Conservation (phyloP, 2,113 vertebrate genomes). For the Atherinomorus stipes region DNA sequence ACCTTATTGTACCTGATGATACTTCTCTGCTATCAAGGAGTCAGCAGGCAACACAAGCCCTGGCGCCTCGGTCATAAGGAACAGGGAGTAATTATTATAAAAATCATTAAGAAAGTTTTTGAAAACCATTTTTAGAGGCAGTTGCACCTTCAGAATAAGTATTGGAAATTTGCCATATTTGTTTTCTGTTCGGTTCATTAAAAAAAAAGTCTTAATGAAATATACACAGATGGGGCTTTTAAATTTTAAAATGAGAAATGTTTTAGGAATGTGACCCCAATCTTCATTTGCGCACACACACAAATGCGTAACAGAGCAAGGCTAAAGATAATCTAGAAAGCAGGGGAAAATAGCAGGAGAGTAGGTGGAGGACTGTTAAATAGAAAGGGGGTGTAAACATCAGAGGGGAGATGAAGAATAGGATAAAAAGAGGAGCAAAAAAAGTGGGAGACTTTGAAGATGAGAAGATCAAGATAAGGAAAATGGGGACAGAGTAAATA, state of each 20-base stretch:
- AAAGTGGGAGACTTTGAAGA: slow-evolving; percentile 43
- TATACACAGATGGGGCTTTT: slow-evolving; percentile 9
- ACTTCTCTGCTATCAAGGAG: slow-evolving; percentile 36
- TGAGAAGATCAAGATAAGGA: slow-evolving; percentile 46
- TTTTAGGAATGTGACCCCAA: slow-evolving; percentile 38
- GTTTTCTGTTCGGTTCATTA: slow-evolving; percentile 7
- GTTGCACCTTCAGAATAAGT: background rate
- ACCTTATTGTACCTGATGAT: slow-evolving; percentile 29
- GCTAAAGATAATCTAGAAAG: slow-evolving; percentile 27
- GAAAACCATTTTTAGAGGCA: too few relatives aligned
- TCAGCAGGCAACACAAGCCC: slow-evolving; percentile 13
- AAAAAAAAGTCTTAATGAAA: background rate
- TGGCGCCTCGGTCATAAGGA: slow-evolving; percentile 3
- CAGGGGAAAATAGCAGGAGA: slow-evolving; percentile 26
- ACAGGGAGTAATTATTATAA: background rate
- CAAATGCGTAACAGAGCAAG: background rate
- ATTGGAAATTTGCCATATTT: background rate
- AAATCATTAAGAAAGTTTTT: background rate
- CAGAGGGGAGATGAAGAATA: slow-evolving; percentile 47
- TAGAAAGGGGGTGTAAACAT: slow-evolving; percentile 37
- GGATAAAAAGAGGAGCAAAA: slow-evolving; percentile 31
- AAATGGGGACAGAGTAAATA: slow-evolving; percentile 24
- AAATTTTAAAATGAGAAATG: slow-evolving; percentile 21
- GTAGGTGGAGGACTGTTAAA: slow-evolving; percentile 7
- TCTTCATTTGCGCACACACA: slow-evolving; percentile 9